Evolutionary conservation across 2,113 vertebrate species (phyloP).

Genomic region (Plotosus lineatus): DNA sequence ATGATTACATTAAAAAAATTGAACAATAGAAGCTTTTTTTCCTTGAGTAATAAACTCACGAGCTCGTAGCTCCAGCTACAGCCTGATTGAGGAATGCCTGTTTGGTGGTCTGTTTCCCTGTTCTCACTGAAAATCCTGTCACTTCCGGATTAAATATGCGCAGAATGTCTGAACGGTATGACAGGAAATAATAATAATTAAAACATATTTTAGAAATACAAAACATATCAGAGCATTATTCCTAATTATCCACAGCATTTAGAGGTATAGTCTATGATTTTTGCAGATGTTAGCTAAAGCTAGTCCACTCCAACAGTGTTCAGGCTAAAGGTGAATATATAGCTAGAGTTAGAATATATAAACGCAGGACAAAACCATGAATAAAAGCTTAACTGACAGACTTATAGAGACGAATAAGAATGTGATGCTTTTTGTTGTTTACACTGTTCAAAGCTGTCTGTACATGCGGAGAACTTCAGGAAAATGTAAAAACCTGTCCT

Average conservation of each 20-base stretch:
- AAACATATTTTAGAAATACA: not conserved
- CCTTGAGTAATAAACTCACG: constrained; percentile 56
- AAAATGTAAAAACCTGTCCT: not conserved
- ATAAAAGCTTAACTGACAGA: not conserved
- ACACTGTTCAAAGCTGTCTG: not conserved
- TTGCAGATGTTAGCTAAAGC: not conserved
- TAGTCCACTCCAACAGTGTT: not conserved
- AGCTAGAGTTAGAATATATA: not conserved
- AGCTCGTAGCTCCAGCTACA: constrained; percentile 77
- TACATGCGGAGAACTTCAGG: not conserved
- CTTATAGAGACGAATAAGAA: not conserved
- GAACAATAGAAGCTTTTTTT: not conserved
- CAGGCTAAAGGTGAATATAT: not conserved
- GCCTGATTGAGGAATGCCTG: constrained; percentile 87
- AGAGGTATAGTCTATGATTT: not conserved
- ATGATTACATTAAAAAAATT: not conserved
- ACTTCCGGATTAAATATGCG: constrained; percentile 75
- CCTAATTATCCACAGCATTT: not conserved
- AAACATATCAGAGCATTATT: not conserved
- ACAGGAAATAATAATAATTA: not conserved
- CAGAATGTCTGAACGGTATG: constrained; percentile 80
- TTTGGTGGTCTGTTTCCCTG: constrained; percentile 54
- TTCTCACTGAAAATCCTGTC: constrained; percentile 77
- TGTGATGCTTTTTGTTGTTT: not conserved
- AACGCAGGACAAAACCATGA: not conserved